phyloP scores from a whole-genome alignment of 2,888 invertebrate species.

The Eilema sororculum region DNA sequence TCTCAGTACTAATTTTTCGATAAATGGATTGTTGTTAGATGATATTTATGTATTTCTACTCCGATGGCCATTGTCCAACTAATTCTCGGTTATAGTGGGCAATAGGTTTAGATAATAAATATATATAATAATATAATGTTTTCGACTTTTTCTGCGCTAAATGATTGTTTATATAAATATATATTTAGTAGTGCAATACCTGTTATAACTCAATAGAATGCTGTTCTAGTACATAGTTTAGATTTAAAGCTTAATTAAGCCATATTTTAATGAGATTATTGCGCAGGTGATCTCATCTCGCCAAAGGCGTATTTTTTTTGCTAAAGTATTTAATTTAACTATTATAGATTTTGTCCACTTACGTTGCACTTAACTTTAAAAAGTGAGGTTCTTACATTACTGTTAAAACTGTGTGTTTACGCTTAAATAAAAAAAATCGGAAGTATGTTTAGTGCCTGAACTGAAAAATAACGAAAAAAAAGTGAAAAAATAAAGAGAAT shows the following conservation, averaged over 20 bases:
- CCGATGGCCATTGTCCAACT: background rate
- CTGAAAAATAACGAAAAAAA: conserved; percentile 71
- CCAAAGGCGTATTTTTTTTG: conserved; percentile 71
- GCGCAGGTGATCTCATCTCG: conserved; percentile 72
- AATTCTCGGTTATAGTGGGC: conserved; percentile 10
- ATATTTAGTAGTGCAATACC: conserved; percentile 64
- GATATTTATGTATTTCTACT: conserved; percentile 24
- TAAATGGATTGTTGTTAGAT: conserved; percentile 43
- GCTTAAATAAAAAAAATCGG: conserved; percentile 60
- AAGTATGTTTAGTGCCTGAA: conserved; percentile 80
- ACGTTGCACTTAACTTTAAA: conserved; percentile 57
- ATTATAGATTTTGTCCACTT: conserved; percentile 53
- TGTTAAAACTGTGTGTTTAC: conserved; percentile 65
- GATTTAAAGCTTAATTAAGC: conserved; percentile 63
- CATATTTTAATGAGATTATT: conserved; percentile 77
- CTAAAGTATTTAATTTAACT: conserved; percentile 63
- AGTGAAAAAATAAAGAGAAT: conserved; percentile 72
- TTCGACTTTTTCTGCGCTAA: conserved; percentile 41
- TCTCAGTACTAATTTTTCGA: conserved; percentile 39
- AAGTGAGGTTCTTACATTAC: conserved; percentile 74
- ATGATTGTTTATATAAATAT: conserved; percentile 49
- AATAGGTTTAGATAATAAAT: conserved; percentile 16
- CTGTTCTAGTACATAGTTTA: conserved; percentile 61
- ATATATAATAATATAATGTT: conserved; percentile 6
- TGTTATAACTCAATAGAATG: conserved; percentile 50